Base-by-base conservation (phyloP, 2,888 invertebrate species). In the Homarus gammarus region DNA sequence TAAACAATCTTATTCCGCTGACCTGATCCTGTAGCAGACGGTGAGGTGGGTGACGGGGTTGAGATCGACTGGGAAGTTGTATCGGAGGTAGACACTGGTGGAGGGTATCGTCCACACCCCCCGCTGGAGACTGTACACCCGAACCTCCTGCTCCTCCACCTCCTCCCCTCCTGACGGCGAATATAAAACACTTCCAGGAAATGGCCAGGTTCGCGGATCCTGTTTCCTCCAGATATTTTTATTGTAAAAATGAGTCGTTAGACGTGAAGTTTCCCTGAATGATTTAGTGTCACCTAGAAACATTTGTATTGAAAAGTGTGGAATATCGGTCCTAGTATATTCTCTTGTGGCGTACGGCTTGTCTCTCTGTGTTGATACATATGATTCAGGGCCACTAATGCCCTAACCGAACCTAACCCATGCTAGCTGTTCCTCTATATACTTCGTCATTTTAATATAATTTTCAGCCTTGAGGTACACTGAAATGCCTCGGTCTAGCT, bases 21-120 rank as follows among this genome's bases (percentile, higher is more conserved):
- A 78, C 78, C 78, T 40, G 40, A 78, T 78, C 51, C 78, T 44
- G 49, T 78, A 78, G 49, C 78, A 78, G 49, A 78, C 33, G n/a
- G 78, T 31, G 33, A 78, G 0, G 18, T 44, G 2, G 1, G n/a
- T 27, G 78, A 44, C 40, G 5, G 75, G 38, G 27, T 38, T 22
- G 15, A 36, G 2, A 0, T n/a, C 27, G 6, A 12, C 44, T 2
- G 75, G 75, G 38, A 78, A 51, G 31, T 78, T 51, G 51, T 78
- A 78, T 0, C 78, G 56, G 22, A 78, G 8, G 51, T 44, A 78
- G 27, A 51, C 51, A 1, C 15, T 78, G 51, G 27, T 78, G 27
- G 49, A n/a, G 33, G 78, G 78, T 18, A 0, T 78, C n/a, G 78
- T 51, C 78, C 78, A 78, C 8, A 49, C 44, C 18, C 78, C 78